phyloP scores from a whole-genome alignment of 2,113 vertebrate genomes.

The Suricata suricatta region DNA sequence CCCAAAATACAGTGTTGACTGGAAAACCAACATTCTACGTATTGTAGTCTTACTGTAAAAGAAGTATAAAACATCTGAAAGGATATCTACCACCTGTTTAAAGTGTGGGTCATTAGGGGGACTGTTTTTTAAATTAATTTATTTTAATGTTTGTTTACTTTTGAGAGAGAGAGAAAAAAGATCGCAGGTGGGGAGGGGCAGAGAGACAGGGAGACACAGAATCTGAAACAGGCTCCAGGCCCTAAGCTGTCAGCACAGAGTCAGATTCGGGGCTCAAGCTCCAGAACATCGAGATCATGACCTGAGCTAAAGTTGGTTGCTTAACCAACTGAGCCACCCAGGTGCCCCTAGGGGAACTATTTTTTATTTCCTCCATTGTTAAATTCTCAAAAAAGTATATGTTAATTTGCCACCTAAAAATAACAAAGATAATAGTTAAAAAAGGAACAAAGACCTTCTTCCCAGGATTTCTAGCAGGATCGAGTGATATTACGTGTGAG shows the following conservation, averaged over 20 bases:
- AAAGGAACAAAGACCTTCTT: not conserved
- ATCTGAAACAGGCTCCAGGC: too few relatives aligned
- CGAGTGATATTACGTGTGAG: fast-evolving
- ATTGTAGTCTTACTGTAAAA: not conserved
- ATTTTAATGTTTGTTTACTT: too few relatives aligned
- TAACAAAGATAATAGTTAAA: not conserved
- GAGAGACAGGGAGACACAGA: too few relatives aligned
- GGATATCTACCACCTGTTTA: not conserved
- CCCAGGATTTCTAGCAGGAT: not conserved
- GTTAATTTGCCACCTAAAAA: not conserved
- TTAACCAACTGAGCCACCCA: too few relatives aligned
- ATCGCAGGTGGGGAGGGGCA: too few relatives aligned
- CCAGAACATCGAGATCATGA: too few relatives aligned
- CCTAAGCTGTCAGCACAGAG: too few relatives aligned
- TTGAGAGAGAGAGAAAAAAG: too few relatives aligned
- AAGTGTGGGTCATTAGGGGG: not conserved
- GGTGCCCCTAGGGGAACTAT: not conserved
- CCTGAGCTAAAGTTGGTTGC: too few relatives aligned
- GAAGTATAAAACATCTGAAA: not conserved
- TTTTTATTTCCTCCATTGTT: slow-evolving; percentile 11
- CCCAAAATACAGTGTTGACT: not conserved
- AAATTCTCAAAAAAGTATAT: not conserved
- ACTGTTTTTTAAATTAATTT: not conserved
- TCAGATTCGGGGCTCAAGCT: too few relatives aligned
- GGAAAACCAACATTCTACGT: not conserved